A percentile compares a stretch with the other conserved stretches of the same genome.
These are phyloP conservation scores for Acrobasis suavella DNA, from an alignment of 2,888 invertebrate genomes.

Conservation along the genomic window DNA sequence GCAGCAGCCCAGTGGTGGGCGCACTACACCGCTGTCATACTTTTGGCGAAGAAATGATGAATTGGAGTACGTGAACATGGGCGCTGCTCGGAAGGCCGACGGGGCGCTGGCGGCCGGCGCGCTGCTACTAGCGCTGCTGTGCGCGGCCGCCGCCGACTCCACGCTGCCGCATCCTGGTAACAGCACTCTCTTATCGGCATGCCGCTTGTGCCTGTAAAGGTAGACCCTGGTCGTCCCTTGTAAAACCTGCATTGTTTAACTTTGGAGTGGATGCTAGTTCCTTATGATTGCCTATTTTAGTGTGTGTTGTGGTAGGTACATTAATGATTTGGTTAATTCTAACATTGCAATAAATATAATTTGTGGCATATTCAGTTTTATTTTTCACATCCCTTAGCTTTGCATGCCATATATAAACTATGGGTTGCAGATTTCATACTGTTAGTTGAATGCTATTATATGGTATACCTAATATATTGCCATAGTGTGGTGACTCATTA, in stretches of 20 bases:
- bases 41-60: slow-evolving; percentile 9
- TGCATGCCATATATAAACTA: too few species aligned
- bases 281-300: neutral
- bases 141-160: slow-evolving; percentile 25
- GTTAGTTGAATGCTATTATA: too few species aligned
- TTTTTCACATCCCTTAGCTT: neutral
- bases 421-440: too few species aligned
- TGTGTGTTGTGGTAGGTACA: neutral
- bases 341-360: neutral
- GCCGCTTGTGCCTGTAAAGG: neutral
- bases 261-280: neutral
- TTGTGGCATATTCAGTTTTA: neutral
- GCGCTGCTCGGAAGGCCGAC: slow-evolving; percentile 1
- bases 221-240: neutral
- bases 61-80: neutral
- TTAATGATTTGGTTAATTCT: neutral
- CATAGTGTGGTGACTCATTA: too few species aligned
- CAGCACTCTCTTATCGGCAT: neutral
- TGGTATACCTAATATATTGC: too few species aligned
- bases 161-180: slow-evolving; percentile 28
- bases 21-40: neutral
- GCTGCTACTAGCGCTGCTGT: slow-evolving; percentile 23
- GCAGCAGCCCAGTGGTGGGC: neutral
- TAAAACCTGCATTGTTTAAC: neutral
- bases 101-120: slow-evolving; percentile 13